Conservation (phyloP, 1,140 invertebrate species). For the Apis laboriosa region DNA sequence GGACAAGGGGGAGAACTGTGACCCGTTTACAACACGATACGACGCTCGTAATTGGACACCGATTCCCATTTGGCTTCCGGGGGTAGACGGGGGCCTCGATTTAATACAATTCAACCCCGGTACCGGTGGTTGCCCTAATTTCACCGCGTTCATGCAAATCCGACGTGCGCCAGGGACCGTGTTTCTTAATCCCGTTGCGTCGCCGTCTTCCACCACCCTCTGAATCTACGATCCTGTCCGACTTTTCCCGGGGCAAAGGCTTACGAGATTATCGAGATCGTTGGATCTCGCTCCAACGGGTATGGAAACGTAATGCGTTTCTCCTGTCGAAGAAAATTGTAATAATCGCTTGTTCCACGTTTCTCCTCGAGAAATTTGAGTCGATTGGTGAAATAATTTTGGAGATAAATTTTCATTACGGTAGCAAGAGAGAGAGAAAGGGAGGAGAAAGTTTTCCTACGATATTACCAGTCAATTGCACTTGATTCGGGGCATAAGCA, state of each 20-base stretch:
- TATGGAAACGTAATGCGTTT: too few species aligned
- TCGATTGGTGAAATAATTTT: too few species aligned
- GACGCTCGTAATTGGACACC: slow-evolving; percentile 56
- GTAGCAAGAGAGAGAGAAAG: too few species aligned
- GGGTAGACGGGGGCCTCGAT: slow-evolving; percentile 42
- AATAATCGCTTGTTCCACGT: too few species aligned
- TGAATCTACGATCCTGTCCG: background rate
- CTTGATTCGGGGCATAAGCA: too few species aligned
- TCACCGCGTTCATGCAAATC: slow-evolving; percentile 58
- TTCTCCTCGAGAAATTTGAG: too few species aligned
- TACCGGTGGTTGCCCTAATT: slow-evolving; percentile 55
- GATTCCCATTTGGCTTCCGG: slow-evolving; percentile 48
- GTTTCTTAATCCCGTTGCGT: slow-evolving; percentile 45
- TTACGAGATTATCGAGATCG: slow-evolving; percentile 45
- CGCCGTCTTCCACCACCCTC: slow-evolving; percentile 30
- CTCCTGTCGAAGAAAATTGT: too few species aligned
- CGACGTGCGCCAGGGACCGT: background rate
- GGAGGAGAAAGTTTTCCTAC: too few species aligned
- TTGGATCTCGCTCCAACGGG: background rate
- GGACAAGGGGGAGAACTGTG: slow-evolving; percentile 1
- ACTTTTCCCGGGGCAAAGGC: slow-evolving; percentile 25
- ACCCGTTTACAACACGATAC: slow-evolving; percentile 37
- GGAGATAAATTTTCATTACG: too few species aligned
- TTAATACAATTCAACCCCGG: slow-evolving; percentile 57
- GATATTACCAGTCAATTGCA: too few species aligned